Evolutionary conservation across 1,140 invertebrate genomes (phyloP).

Genomic region (Zaprionus tsacasi): DNA sequence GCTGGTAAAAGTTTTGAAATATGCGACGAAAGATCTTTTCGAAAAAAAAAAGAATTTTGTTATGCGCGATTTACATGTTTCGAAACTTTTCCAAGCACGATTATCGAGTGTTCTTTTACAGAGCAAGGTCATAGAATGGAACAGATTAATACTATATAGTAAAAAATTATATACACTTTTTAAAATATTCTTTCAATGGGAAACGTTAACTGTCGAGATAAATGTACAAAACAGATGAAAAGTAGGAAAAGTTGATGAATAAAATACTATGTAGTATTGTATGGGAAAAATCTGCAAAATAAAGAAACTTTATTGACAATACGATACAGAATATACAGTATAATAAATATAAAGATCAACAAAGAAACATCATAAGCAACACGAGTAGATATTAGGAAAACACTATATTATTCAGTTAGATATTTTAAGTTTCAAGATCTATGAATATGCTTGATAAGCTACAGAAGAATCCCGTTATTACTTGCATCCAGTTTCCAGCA

Average conservation of each 20-base stretch:
- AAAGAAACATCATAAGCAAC: no score
- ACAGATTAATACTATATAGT: neutral
- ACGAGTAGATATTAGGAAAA: no score
- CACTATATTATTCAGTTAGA: no score
- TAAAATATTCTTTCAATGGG: neutral
- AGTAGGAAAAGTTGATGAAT: neutral
- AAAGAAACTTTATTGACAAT: neutral
- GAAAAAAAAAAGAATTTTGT: conserved; percentile 8
- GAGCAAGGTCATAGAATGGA: neutral
- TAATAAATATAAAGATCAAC: no score
- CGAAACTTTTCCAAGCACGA: conserved; percentile 17
- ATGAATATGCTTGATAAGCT: no score
- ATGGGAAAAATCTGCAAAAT: no score
- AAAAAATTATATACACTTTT: neutral
- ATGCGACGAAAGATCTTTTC: conserved; percentile 14
- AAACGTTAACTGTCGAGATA: neutral
- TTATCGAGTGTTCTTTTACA: conserved; percentile 17
- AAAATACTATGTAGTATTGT: no score
- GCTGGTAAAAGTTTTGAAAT: conserved; percentile 36
- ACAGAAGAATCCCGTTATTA: neutral
- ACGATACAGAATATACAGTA: no score
- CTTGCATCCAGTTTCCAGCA: neutral
- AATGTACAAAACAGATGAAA: neutral
- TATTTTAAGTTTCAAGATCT: no score
- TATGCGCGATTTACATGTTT: conserved; percentile 25